These are phyloP conservation scores for Meganola albula DNA, from an alignment of 2,888 invertebrate genomes.

Conservation along the genomic window DNA sequence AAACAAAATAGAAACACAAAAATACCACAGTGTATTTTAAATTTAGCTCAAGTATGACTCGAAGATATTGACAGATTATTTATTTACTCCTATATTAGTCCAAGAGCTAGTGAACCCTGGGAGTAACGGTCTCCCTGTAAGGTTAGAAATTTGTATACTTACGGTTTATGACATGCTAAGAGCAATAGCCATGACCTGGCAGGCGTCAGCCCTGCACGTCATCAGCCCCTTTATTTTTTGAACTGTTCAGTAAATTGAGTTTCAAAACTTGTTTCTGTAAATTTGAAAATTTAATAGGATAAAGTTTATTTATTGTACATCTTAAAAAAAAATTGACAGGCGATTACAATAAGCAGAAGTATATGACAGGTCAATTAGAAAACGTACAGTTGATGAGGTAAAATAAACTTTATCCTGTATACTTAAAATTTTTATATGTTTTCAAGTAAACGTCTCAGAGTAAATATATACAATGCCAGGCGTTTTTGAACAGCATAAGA, in stretches of 20 bases:
- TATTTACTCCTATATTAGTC: constrained; percentile 8
- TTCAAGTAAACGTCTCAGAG: constrained; percentile 3
- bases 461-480: constrained; percentile 2
- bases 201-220: constrained; percentile 5
- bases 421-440: constrained; percentile 5
- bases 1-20: constrained; percentile 60
- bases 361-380: constrained; percentile 4
- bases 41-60: constrained; percentile 35
- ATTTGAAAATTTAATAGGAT: constrained; percentile 2
- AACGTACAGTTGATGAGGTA: constrained; percentile 3
- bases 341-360: constrained; percentile 5
- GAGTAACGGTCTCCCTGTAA: constrained; percentile 5
- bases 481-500: background rate
- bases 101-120: constrained; percentile 5
- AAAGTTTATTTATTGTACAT: constrained; percentile 2
- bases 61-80: constrained; percentile 34
- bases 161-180: constrained; percentile 7
- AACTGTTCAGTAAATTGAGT: constrained; percentile 1
- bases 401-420: constrained; percentile 9
- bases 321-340: constrained; percentile 7
- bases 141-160: constrained; percentile 4
- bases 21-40: constrained; percentile 50
- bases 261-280: constrained; percentile 2
- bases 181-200: constrained; percentile 8
- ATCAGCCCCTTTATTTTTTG: constrained; percentile 4